Evolutionary conservation across 1,140 invertebrate species (phyloP).

Genomic region (Aphidius ervi): DNA sequence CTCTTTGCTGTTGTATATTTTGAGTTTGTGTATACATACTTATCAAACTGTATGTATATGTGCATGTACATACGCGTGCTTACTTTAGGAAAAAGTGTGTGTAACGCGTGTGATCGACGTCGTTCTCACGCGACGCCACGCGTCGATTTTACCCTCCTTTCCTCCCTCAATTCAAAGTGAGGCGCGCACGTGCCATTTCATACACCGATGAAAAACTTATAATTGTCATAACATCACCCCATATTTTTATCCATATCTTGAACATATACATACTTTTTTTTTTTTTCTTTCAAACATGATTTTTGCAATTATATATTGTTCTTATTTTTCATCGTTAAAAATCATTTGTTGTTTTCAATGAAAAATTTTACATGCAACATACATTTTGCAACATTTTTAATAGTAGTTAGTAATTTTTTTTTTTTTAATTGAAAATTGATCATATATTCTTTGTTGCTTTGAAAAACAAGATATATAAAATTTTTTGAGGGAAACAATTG

Average conservation of each 20-base stretch:
- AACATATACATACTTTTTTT: background rate
- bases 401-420: background rate
- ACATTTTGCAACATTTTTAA: background rate
- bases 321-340: no score
- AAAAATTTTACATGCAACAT: no score
- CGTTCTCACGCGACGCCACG: slow-evolving; percentile 50
- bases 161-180: background rate
- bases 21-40: no score
- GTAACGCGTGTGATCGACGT: slow-evolving; percentile 46
- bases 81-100: slow-evolving; percentile 16
- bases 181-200: slow-evolving; percentile 42
- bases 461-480: slow-evolving; percentile 8
- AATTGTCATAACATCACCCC: slow-evolving; percentile 48
- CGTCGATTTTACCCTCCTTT: slow-evolving; percentile 32
- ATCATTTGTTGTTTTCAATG: no score
- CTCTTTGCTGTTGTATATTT: slow-evolving; percentile 26
- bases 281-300: no score
- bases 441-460: background rate
- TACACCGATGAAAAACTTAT: slow-evolving; percentile 45
- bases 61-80: slow-evolving; percentile 19
- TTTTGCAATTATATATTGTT: no score
- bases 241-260: background rate
- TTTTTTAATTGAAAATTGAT: background rate
- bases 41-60: slow-evolving; percentile 19
- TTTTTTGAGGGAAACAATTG: slow-evolving; percentile 38